Evolutionary conservation across 2,888 invertebrate species (phyloP).

Genomic region (Phorcus lineatus): DNA sequence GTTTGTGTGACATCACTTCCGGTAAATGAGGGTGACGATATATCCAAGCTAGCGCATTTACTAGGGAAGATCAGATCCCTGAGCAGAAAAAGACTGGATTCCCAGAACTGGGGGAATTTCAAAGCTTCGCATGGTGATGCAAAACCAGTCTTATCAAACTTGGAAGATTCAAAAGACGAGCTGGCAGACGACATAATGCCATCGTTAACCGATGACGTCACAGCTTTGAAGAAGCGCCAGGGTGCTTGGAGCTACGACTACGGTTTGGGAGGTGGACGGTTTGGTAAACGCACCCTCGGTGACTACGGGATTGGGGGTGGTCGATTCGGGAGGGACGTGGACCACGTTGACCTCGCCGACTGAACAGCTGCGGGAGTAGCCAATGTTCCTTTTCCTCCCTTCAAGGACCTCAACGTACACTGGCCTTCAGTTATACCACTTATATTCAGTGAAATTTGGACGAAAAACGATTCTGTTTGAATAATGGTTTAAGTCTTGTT

Average conservation of each 20-base stretch:
- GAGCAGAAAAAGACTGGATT: constrained; percentile 3
- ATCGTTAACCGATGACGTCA: constrained; percentile 26
- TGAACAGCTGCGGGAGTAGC: not conserved
- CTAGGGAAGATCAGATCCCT: constrained; percentile 25
- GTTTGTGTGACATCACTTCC: constrained; percentile 31
- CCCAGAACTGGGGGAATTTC: constrained; percentile 12
- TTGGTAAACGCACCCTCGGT: constrained; percentile 66
- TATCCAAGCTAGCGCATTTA: constrained; percentile 17
- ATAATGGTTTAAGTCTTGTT: no score
- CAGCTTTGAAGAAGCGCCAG: constrained; percentile 60
- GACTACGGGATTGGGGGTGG: constrained; percentile 70
- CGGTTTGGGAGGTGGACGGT: constrained; percentile 72
- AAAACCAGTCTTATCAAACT: not conserved
- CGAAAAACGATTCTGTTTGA: no score
- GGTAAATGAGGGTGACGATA: constrained; percentile 8
- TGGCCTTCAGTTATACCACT: not conserved
- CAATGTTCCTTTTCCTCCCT: not conserved
- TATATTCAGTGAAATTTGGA: not conserved
- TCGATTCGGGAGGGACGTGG: constrained; percentile 68
- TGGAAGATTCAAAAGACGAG: not conserved
- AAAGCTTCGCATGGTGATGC: not conserved
- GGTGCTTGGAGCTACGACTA: constrained; percentile 72
- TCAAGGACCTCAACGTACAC: not conserved
- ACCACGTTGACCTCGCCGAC: constrained; percentile 59
- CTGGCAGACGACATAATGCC: constrained; percentile 12